phyloP scores from a whole-genome alignment of 2,113 vertebrate species.

The Toxotes chatareus region DNA sequence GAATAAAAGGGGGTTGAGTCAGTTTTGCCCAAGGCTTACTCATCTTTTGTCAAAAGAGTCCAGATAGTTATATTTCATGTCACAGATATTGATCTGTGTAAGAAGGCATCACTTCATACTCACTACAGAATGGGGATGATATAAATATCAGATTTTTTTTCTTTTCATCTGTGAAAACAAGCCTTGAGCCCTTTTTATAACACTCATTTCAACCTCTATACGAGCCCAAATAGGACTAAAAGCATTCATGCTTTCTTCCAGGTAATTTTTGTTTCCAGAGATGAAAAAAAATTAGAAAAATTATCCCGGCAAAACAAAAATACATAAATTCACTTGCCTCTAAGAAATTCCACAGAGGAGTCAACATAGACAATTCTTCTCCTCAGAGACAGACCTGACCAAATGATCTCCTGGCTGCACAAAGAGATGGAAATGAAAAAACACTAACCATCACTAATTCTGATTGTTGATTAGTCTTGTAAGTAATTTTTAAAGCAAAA shows the following conservation, averaged over 20 bases:
- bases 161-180: too few species aligned
- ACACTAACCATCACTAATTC: background rate
- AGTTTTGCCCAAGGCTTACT: conserved; percentile 22
- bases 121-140: background rate
- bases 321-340: too few species aligned
- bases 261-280: too few species aligned
- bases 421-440: background rate
- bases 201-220: too few species aligned
- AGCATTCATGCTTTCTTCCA: too few species aligned
- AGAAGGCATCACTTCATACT: conserved; percentile 1
- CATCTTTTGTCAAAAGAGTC: conserved; percentile 8
- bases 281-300: too few species aligned
- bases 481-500: background rate
- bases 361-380: background rate
- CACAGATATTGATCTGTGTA: conserved; percentile 18
- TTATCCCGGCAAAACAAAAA: too few species aligned
- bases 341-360: too few species aligned
- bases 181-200: too few species aligned
- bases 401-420: background rate
- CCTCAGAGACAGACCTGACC: background rate
- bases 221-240: too few species aligned
- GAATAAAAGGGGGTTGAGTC: conserved; percentile 19
- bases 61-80: conserved; percentile 15
- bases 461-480: background rate
- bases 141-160: background rate